phyloP scores from a whole-genome alignment of 2,888 invertebrate species.

The Oscheius sp. region DNA sequence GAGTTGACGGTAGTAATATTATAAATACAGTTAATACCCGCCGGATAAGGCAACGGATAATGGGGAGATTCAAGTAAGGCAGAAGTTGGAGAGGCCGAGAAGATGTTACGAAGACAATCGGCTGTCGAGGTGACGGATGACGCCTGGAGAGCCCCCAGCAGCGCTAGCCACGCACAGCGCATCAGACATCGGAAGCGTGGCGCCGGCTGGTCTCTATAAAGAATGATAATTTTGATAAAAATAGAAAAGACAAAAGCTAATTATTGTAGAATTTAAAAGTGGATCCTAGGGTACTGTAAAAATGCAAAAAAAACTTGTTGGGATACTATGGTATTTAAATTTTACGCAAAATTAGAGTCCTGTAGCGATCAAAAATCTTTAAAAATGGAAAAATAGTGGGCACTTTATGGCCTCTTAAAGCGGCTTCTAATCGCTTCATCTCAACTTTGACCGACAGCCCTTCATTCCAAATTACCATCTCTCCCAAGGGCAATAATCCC shows the following conservation, averaged over 20 bases:
- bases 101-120: slow-evolving; percentile 28
- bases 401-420: too few species aligned
- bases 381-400: too few species aligned
- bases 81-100: slow-evolving; percentile 15
- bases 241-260: too few species aligned
- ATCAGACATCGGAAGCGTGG: slow-evolving; percentile 31
- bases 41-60: slow-evolving; percentile 53
- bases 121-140: not conserved
- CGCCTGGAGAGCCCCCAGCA: slow-evolving; percentile 20
- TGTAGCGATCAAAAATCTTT: too few species aligned
- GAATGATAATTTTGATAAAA: not conserved
- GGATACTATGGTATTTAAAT: too few species aligned
- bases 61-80: slow-evolving; percentile 48
- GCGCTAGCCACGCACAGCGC: slow-evolving; percentile 18
- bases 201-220: not conserved
- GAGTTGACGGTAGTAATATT: slow-evolving; percentile 53
- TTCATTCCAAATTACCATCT: too few species aligned
- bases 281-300: not conserved
- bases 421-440: too few species aligned
- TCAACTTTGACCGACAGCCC: too few species aligned
- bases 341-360: too few species aligned
- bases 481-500: too few species aligned
- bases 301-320: not conserved
- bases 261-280: too few species aligned
- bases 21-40: slow-evolving; percentile 53